A percentile compares a stretch with the other conserved stretches of the same genome.
phyloP scores from a whole-genome alignment of 2,888 invertebrate species.

The Thereva unica region DNA sequence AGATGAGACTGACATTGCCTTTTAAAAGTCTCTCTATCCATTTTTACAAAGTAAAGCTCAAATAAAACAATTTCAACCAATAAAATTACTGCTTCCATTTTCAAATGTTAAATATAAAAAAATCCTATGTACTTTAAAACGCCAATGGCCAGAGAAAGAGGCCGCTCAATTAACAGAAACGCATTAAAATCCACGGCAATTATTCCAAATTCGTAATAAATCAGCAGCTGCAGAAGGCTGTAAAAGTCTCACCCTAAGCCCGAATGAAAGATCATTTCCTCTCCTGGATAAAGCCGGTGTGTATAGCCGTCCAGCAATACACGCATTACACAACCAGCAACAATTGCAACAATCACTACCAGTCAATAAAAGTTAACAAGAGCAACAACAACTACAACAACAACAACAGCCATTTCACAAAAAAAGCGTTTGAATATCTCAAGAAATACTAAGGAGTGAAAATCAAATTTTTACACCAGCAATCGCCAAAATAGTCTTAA shows the following conservation, averaged over 20 bases:
- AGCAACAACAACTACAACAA: constrained; percentile 12
- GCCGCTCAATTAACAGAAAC: not conserved
- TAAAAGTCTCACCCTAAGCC: constrained; percentile 6
- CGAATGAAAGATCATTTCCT: constrained; percentile 19
- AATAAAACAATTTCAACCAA: no score
- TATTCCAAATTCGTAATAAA: constrained; percentile 4
- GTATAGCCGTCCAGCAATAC: no score
- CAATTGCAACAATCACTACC: constrained; percentile 11
- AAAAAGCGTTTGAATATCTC: no score
- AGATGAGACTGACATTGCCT: no score
- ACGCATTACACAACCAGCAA: constrained; percentile 7
- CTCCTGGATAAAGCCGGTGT: constrained; percentile 5
- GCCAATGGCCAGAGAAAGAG: not conserved
- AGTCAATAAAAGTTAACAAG: constrained; percentile 10
- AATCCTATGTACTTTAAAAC: not conserved
- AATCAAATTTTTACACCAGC: constrained; percentile 41
- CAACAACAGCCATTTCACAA: constrained; percentile 16
- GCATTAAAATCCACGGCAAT: not conserved
- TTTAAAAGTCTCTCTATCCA: no score
- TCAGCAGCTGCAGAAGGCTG: not conserved
- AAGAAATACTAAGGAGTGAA: constrained; percentile 29
- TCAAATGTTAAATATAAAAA: not conserved
- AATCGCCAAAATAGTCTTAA: constrained; percentile 38
- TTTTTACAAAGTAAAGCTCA: no score
- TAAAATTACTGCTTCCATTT: no score